Percentiles rank a stretch among this genome's conserved stretches.
phyloP scores from a whole-genome alignment of 37 sponge, comb jelly and placozoan genomes.

The Halichondria panicea region DNA sequence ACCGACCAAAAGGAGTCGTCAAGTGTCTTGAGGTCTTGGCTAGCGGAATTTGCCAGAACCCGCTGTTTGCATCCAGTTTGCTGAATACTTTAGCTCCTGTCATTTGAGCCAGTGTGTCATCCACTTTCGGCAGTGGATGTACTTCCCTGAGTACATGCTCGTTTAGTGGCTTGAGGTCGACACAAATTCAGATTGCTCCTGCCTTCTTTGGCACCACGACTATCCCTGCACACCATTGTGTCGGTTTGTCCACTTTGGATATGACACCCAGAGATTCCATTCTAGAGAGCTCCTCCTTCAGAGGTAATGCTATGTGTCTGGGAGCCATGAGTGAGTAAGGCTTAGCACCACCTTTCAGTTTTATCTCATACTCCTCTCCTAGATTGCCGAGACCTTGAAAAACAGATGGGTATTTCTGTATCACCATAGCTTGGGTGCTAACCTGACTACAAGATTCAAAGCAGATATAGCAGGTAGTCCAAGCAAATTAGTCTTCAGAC shows the following conservation, averaged over 20 bases:
- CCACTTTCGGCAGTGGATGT: conserved; percentile 55
- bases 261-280: conserved; percentile 57
- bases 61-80: conserved; percentile 59
- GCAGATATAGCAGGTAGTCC: too few species aligned
- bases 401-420: conserved; percentile 7
- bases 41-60: conserved; percentile 62
- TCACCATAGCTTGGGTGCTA: too few species aligned
- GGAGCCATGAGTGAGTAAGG: conserved; percentile 43
- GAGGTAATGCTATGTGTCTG: conserved; percentile 32
- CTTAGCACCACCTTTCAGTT: conserved; percentile 18
- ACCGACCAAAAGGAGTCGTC: conserved; percentile 18
- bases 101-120: conserved; percentile 55
- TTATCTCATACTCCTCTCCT: conserved; percentile 27
- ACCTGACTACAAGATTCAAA: too few species aligned
- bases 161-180: conserved; percentile 49
- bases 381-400: conserved; percentile 37
- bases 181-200: conserved; percentile 50
- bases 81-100: conserved; percentile 45
- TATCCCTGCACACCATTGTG: conserved; percentile 64
- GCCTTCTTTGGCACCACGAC: conserved; percentile 41
- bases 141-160: conserved; percentile 44
- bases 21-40: conserved; percentile 5
- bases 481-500: too few species aligned
- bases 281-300: conserved; percentile 8
- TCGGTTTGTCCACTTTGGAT: conserved; percentile 43